Evolutionary conservation across 2,888 invertebrate species (phyloP).

Genomic region (Dryomyza anilis): DNA sequence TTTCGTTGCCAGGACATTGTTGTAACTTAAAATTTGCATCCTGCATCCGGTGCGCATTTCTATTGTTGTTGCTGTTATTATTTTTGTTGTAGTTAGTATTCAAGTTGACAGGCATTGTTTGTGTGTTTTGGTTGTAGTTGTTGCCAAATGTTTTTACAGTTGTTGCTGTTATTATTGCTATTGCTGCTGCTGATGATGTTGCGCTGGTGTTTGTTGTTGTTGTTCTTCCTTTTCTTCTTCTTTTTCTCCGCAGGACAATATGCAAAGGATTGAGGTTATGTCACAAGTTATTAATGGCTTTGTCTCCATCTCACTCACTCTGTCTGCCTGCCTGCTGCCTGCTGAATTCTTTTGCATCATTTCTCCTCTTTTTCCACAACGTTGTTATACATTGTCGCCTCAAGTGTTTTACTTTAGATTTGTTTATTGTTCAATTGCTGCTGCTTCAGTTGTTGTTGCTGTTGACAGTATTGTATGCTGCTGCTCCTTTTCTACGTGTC

Average conservation of each 20-base stretch:
- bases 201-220: neutral
- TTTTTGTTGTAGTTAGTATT: too few species aligned
- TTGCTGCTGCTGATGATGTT: too few species aligned
- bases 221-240: neutral
- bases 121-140: too few species aligned
- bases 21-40: too few species aligned
- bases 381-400: conserved; percentile 9
- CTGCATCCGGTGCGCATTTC: neutral
- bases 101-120: too few species aligned
- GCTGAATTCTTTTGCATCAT: neutral
- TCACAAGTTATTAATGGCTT: conserved; percentile 19
- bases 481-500: too few species aligned
- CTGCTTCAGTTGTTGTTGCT: neutral
- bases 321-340: too few species aligned
- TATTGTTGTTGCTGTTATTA: neutral
- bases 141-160: neutral
- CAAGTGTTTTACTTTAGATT: conserved; percentile 17
- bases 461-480: neutral
- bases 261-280: conserved; percentile 15
- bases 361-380: neutral
- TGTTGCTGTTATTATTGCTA: neutral
- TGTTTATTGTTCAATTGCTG: neutral
- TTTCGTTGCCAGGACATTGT: too few species aligned
- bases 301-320: neutral
- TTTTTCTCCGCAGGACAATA: neutral